Conservation (phyloP, 2,888 invertebrate genomes). For the Drosophila austrosaltans region DNA sequence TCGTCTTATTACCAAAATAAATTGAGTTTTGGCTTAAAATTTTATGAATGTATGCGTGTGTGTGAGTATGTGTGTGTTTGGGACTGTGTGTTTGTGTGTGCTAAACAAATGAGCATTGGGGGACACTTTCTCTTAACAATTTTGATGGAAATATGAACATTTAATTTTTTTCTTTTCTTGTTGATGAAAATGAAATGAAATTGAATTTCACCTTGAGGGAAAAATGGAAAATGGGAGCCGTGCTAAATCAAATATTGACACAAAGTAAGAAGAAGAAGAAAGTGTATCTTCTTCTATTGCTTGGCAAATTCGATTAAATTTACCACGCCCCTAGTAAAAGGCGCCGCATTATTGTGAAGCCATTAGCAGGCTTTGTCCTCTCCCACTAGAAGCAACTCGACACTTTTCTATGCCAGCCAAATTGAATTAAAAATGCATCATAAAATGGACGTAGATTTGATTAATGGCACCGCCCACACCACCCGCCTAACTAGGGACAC, state of each 20-base stretch:
- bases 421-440: constrained; percentile 78
- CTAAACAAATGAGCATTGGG: constrained; percentile 30
- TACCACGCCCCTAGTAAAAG: constrained; percentile 62
- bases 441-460: constrained; percentile 72
- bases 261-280: constrained; percentile 61
- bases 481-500: constrained; percentile 26
- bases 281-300: constrained; percentile 10
- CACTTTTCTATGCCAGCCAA: constrained; percentile 42
- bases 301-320: constrained; percentile 67
- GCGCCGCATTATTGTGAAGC: constrained; percentile 43
- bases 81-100: constrained; percentile 9
- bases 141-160: constrained; percentile 59
- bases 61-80: background rate
- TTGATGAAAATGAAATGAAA: constrained; percentile 65
- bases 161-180: constrained; percentile 31
- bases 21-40: constrained; percentile 76
- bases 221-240: constrained; percentile 15
- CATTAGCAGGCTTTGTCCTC: constrained; percentile 49
- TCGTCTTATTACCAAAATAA: constrained; percentile 77
- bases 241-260: constrained; percentile 77
- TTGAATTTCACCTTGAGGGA: constrained; percentile 68
- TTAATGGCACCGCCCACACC: constrained; percentile 58
- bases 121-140: constrained; percentile 31
- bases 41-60: constrained; percentile 10
- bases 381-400: background rate